Percentiles rank a stretch among this genome's conserved stretches.
Evolutionary conservation across 2,797 vertebrate genomes (phyloP).

Genomic region (Poecilia picta): DNA sequence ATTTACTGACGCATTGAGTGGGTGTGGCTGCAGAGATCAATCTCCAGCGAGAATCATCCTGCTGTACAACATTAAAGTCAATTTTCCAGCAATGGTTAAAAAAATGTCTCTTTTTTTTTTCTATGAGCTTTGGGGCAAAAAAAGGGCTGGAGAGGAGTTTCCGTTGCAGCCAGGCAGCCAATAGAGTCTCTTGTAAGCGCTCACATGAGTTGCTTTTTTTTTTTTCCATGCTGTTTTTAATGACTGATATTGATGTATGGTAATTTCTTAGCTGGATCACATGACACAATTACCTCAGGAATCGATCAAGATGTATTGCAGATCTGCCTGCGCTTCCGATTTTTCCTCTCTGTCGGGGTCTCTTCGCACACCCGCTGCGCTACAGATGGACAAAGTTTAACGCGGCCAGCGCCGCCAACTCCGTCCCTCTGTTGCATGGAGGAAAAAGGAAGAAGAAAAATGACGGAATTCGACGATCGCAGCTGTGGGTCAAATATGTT

Average conservation of each 20-base stretch:
- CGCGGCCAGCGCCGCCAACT: constrained; percentile 80
- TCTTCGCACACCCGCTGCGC: constrained; percentile 90
- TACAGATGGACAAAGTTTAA: constrained; percentile 98
- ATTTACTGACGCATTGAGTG: constrained; percentile 29
- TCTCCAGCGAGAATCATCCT: constrained; percentile 44
- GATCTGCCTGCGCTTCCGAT: constrained; percentile 97
- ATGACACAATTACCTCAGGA: constrained; percentile 99
- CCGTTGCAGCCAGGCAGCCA: constrained; percentile 79
- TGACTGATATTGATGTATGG: constrained; percentile 99
- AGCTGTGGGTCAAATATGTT: constrained; percentile 96
- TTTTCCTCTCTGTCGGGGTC: constrained; percentile 92
- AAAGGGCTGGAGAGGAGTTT: constrained; percentile 77
- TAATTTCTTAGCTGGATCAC: constrained; percentile 98
- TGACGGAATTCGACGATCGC: constrained; percentile 99
- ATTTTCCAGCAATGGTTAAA: constrained; percentile 77
- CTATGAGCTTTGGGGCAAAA: constrained; percentile 66
- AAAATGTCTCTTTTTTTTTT: constrained; percentile 50
- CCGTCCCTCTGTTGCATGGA: constrained; percentile 73
- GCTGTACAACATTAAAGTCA: constrained; percentile 65
- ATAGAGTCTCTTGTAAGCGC: constrained; percentile 76
- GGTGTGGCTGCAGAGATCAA: constrained; percentile 49
- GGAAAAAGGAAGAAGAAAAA: constrained; percentile 86
- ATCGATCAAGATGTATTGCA: constrained; percentile 99
- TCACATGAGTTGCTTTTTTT: constrained; percentile 72
- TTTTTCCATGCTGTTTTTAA: constrained; percentile 84